These are phyloP conservation scores for Nothobranchius kuhntae DNA, from an alignment of 2,113 vertebrate species.

Conservation along the genomic window DNA sequence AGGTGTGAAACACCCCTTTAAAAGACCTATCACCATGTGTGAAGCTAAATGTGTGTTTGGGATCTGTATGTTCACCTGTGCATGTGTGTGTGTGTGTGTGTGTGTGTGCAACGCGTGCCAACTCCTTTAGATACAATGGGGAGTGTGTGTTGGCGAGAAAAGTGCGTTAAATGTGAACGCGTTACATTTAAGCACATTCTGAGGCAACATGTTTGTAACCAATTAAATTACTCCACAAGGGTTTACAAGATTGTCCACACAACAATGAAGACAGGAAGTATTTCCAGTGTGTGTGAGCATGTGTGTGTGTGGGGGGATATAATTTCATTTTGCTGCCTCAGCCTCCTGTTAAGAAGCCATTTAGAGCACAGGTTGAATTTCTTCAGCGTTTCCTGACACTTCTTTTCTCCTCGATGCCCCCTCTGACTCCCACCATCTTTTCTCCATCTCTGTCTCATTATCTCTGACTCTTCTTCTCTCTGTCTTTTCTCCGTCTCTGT, in stretches of 20 bases:
- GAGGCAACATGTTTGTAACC: constrained; percentile 7
- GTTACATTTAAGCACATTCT: not conserved
- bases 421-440: constrained; percentile 58
- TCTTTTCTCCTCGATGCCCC: constrained; percentile 56
- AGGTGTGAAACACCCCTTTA: constrained; percentile 77
- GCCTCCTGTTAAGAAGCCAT: constrained; percentile 68
- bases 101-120: constrained; percentile 52
- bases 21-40: constrained; percentile 71
- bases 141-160: constrained; percentile 15
- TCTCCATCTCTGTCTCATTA: constrained; percentile 63
- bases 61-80: constrained; percentile 3
- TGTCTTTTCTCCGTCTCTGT: constrained; percentile 16
- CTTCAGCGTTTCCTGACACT: constrained; percentile 54
- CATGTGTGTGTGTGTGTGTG: constrained; percentile 14
- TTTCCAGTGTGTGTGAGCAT: constrained; percentile 5
- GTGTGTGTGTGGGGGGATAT: constrained; percentile 26
- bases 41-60: constrained; percentile 55
- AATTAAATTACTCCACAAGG: constrained; percentile 10
- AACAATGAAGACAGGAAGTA: constrained; percentile 10
- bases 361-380: constrained; percentile 72
- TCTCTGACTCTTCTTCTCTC: constrained; percentile 37
- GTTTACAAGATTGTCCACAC: constrained; percentile 21
- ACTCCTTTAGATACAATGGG: constrained; percentile 40
- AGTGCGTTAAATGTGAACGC: constrained; percentile 19
- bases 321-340: constrained; percentile 69